Base-by-base conservation (phyloP, 2,113 vertebrate species). In the Alligator sinensis region DNA sequence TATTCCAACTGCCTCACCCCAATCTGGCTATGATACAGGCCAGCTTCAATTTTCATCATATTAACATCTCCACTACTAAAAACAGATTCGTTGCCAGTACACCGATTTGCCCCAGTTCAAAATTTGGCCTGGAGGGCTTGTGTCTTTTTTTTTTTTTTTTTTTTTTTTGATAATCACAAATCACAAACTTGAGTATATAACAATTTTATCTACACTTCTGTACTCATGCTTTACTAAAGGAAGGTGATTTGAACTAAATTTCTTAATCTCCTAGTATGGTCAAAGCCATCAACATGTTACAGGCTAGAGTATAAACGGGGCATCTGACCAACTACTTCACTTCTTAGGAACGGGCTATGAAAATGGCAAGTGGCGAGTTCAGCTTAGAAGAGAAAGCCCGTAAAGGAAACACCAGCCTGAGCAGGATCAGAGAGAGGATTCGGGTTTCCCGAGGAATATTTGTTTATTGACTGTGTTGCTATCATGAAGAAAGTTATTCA, bases 381-480 rank as follows among this genome's bases (percentile, higher is more conserved):
- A 87, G 58, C 94, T 0, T 77, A 75, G 88, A 96, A 87, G 58
- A 77, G 4, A 60, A 93, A 86, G 85, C 34, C 87, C 80, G 70
- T 91, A 89, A 59, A 93, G 55, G 38, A 93, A 95, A 63, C 17
- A 38, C 27, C 14, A 82, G 34, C 81, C 11, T 57, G 8, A 13
- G 74, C 30, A 81, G 82, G 27, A 87, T 19, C 92, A 92, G 88
- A 92, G 74, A 75, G 88, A 70, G 55, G 34, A 82, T 60, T 91
- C 30, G 74, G 66, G 91, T 88, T 87, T 87, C 72, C 47, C 88
- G 38, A 93, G 74, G 68, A 85, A 82, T 79, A 95, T 82, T 84
- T 93, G 21, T 30, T 82, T 93, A 94, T 89, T 90, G 90, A 82
- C 58, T 87, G 18, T 80, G 82, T 58, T 82, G 68, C 79, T 18